Base-by-base conservation (phyloP, 2,113 vertebrate species). In the Eleginops maclovinus region DNA sequence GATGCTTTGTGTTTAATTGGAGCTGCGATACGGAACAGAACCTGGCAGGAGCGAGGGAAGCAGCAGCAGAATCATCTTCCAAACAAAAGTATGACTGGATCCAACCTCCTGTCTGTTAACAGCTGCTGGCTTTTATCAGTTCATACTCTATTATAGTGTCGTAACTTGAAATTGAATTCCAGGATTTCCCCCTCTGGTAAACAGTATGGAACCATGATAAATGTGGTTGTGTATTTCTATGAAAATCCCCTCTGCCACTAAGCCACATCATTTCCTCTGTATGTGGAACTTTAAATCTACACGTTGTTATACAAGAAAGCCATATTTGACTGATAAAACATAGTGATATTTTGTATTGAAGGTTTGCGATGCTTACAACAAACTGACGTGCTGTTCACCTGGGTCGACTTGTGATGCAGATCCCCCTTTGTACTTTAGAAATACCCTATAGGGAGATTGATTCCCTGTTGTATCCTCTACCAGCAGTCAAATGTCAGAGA, bases 381-480 rank as follows among this genome's bases (percentile, higher is more conserved):
- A 51, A 62, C 43, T 26, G 73, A 69, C 56, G 60, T 44, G 62
- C 72, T 55, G 47, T 3, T 79, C 85, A 43, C 56, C 31, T 56
- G 4, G 26, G 49, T 60, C 56, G 41, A 50, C 59, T 41, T 44
- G 50, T 28, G 65, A 54, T 61, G 56, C 55, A 59, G 43, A 58
- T 58, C 51, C 60, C 60, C 49, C 69, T 40, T 69, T 26, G 75
- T 65, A 84, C 68, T 92, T 68, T 84, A 86, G 31, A 88, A 85
- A 83, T 88, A 82, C 91, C 84, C 75, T 43, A 65, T 49, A 85
- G 83, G 77, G 77, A 78, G 80, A 77, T 85, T n/a, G n/a, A n/a
- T 79, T 89, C 65, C 85, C 79, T 67, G 36, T 86, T 82, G 90
- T 84, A 75, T 81, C 84, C 83, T 91, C 87, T 87, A 88, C 53